Evolutionary conservation across 2,797 vertebrate genomes (phyloP).

Genomic region (Ciconia nigra): DNA sequence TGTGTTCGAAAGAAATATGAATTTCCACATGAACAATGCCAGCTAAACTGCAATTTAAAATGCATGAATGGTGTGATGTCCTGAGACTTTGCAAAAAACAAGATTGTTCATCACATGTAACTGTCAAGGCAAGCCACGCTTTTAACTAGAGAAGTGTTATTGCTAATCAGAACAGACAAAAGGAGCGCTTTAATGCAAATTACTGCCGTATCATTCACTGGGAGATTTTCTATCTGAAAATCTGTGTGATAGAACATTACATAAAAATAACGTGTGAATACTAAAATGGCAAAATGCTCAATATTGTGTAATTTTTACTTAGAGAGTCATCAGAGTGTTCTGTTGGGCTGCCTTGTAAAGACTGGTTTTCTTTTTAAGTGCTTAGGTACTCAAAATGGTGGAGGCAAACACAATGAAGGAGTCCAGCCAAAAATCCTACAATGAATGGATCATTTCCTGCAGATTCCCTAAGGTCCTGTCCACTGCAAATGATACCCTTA

Average conservation of each 20-base stretch:
- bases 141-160: background rate
- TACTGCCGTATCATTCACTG: background rate
- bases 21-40: background rate
- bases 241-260: background rate
- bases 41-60: background rate
- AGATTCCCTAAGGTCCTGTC: background rate
- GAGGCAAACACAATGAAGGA: background rate
- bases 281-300: background rate
- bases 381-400: background rate
- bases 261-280: background rate
- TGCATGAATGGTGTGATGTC: background rate
- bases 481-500: background rate
- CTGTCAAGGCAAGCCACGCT: background rate
- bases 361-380: background rate
- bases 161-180: slow-evolving; percentile 13
- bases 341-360: background rate
- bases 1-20: background rate
- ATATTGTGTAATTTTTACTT: background rate
- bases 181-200: background rate
- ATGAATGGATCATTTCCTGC: background rate
- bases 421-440: background rate
- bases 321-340: background rate
- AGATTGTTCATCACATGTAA: background rate
- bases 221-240: background rate
- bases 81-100: background rate